Base-by-base conservation (phyloP, 2,797 vertebrate genomes). In the Poecilia velifera region DNA sequence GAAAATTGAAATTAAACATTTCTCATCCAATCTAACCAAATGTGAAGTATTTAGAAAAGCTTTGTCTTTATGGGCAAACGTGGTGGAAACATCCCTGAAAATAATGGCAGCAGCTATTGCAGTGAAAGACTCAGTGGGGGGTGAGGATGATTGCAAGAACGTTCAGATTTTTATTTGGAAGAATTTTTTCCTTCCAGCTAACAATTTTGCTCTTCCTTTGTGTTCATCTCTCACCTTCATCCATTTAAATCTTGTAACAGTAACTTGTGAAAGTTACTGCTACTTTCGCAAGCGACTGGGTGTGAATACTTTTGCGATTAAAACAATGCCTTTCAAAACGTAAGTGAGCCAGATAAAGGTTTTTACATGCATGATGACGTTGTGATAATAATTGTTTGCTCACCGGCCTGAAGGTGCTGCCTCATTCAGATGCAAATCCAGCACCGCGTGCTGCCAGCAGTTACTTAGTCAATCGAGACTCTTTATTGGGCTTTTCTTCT, bases 311-410 rank as follows among this genome's bases (percentile, higher is more conserved):
- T 70, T 14, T n/a, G 39, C 39, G 25, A 57, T 41, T 5, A 25
- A n/a, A 72, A 71, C 18, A 18, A 31, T 43, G 34, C 46, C 46
- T 25, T 18, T 25, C 70, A 55, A 16, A 31, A 55, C 18, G 1
- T 25, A 13, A 59, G 46, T 28, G 25, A 46, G 53, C 72, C 3
- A 66, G 71, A 73, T 49, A 0, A 28, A 62, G 47, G 53, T 31
- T 36, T 64, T 51, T 22, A 22, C 34, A 66, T 39, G 34, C 62
- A 66, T 79, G 82, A 77, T 55, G 83, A 55, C 47, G 82, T 39
- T 62, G 76, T 14, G 87, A 88, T 88, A 81, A 84, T 76, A 14
- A 73, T 20, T 83, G 88, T 92, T 91, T 86, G 83, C 77, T 4
- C 83, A 75, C 25, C 0, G 49, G 82, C 78, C 82, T 73, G 45